Percentiles rank a stretch among this genome's conserved stretches.
These are phyloP conservation scores for Itoplectis maculator DNA, from an alignment of 2,888 invertebrate species.

Conservation along the genomic window DNA sequence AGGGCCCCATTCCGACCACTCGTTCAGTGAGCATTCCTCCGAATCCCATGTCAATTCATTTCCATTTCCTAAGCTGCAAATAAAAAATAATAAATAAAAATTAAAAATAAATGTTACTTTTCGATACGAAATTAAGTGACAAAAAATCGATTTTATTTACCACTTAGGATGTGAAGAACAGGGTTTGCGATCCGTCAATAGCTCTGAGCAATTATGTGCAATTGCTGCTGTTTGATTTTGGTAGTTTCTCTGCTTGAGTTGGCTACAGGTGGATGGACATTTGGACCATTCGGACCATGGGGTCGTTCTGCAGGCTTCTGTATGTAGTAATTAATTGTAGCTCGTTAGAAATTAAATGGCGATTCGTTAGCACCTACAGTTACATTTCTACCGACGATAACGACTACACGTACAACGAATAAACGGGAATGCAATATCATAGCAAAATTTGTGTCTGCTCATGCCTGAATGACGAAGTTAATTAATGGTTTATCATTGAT, in stretches of 20 bases:
- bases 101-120: background rate
- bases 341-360: background rate
- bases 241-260: slow-evolving; percentile 92
- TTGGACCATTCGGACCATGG: slow-evolving; percentile 92
- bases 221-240: slow-evolving; percentile 84
- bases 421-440: background rate
- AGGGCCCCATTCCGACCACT: slow-evolving; percentile 88
- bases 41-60: slow-evolving; percentile 69
- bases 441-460: background rate
- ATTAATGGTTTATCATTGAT: background rate
- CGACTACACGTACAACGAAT: background rate
- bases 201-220: slow-evolving; percentile 87
- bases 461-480: background rate
- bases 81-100: too few species aligned
- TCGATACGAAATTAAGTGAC: background rate
- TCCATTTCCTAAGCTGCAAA: slow-evolving; percentile 53
- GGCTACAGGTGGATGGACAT: slow-evolving; percentile 95
- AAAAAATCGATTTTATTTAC: slow-evolving; percentile 69
- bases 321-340: background rate
- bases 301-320: slow-evolving; percentile 93
- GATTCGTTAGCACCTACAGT: background rate
- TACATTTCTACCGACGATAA: slow-evolving; percentile 4
- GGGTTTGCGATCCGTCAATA: slow-evolving; percentile 74
- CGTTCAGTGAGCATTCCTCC: slow-evolving; percentile 86
- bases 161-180: slow-evolving; percentile 77